Conservation (phyloP, 2,888 invertebrate species). For the Cerastis rubricosa region DNA sequence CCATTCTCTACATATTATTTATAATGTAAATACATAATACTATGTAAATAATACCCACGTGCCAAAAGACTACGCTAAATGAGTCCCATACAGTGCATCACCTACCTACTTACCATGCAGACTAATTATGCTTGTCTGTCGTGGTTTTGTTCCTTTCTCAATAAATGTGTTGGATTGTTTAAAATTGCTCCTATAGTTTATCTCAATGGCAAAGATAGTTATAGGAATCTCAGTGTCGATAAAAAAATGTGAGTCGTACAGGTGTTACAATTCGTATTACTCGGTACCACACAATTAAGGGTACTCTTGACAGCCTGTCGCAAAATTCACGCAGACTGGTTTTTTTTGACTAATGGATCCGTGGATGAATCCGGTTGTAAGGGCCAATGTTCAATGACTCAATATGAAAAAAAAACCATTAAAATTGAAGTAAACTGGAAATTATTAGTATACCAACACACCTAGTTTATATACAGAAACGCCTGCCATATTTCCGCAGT, state of each 20-base stretch:
- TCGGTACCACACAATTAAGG: neutral
- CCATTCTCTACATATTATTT: neutral
- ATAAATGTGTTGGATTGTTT: neutral
- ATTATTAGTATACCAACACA: too few relatives aligned
- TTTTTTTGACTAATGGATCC: too few relatives aligned
- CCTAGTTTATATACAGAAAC: too few relatives aligned
- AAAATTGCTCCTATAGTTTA: neutral
- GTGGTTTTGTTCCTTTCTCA: constrained; percentile 2
- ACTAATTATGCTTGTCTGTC: constrained; percentile 5
- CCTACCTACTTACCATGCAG: constrained; percentile 3
- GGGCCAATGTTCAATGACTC: too few relatives aligned
- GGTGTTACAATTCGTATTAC: neutral
- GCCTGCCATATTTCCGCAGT: too few relatives aligned
- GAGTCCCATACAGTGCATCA: neutral
- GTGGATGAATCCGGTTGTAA: too few relatives aligned
- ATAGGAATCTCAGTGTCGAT: neutral
- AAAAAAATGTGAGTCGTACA: neutral
- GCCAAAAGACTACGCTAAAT: neutral
- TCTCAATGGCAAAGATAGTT: neutral
- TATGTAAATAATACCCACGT: too few relatives aligned
- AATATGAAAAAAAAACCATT: too few relatives aligned
- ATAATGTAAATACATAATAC: too few relatives aligned
- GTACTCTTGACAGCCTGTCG: too few relatives aligned
- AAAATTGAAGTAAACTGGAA: too few relatives aligned
- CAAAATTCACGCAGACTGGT: too few relatives aligned